These are phyloP conservation scores for Theocolax elegans DNA, from an alignment of 1,140 invertebrate species.

Conservation along the genomic window DNA sequence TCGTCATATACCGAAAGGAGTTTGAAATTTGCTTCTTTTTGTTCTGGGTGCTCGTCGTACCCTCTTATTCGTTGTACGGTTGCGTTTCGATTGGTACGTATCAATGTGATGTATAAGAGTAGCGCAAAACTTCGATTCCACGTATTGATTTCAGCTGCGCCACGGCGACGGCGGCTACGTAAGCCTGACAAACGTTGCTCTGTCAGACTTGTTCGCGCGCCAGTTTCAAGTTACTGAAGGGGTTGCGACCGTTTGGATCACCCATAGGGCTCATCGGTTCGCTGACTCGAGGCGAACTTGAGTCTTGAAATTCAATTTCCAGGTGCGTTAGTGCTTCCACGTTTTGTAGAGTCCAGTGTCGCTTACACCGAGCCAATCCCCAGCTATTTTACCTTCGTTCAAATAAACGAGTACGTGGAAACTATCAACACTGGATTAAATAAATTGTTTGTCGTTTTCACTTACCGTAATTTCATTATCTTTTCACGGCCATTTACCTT, in stretches of 20 bases:
- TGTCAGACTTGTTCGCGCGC: slow-evolving; percentile 12
- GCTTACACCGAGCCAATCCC: too few relatives aligned
- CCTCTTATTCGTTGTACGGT: neutral
- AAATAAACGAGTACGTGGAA: too few relatives aligned
- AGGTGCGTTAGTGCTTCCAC: too few relatives aligned
- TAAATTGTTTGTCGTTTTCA: too few relatives aligned
- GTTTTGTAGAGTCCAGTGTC: too few relatives aligned
- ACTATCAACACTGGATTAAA: too few relatives aligned
- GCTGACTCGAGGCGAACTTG: slow-evolving; percentile 4
- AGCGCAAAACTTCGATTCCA: neutral
- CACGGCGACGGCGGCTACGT: neutral
- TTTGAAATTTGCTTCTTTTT: too few relatives aligned
- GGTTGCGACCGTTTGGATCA: neutral
- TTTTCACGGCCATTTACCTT: too few relatives aligned
- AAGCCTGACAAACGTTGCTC: slow-evolving; percentile 26
- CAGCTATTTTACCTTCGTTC: too few relatives aligned
- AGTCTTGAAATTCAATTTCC: too few relatives aligned
- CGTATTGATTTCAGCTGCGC: slow-evolving; percentile 25
- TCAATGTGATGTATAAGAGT: slow-evolving; percentile 1
- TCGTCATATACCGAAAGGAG: too few relatives aligned
- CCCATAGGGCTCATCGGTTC: neutral
- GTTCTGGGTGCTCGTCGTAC: neutral
- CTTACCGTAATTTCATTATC: too few relatives aligned
- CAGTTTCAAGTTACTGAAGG: slow-evolving; percentile 34
- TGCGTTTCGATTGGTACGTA: neutral